Percentiles rank a stretch among this genome's conserved stretches.
These are phyloP conservation scores for Chrysaora quinquecirrha DNA, from an alignment of 30 jellyfish, hydroid and myxozoan genomes.

Conservation along the genomic window DNA sequence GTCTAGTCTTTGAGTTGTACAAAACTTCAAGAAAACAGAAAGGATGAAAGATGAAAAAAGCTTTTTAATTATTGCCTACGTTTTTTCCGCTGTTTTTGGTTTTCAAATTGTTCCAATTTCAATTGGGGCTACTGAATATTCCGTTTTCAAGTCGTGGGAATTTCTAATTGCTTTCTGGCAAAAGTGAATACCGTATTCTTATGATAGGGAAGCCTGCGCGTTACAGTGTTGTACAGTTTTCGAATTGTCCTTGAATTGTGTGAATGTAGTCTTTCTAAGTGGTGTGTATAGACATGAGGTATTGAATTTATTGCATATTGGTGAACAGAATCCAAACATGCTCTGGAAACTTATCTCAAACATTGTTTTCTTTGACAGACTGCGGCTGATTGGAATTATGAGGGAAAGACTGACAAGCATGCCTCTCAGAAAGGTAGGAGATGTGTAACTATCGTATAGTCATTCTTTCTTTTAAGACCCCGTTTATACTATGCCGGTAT, in stretches of 20 bases:
- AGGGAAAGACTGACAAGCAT: conserved; percentile 83
- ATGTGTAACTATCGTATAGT: not conserved
- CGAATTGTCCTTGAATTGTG: too few species aligned
- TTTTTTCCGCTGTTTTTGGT: too few species aligned
- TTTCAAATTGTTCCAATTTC: not conserved
- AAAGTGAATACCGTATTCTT: not conserved
- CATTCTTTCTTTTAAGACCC: too few species aligned
- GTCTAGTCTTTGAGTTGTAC: too few species aligned
- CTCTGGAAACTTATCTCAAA: not conserved
- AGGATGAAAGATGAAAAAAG: conserved; percentile 64
- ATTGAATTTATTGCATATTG: not conserved
- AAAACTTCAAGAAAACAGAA: too few species aligned
- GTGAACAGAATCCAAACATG: not conserved
- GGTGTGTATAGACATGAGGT: too few species aligned
- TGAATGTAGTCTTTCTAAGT: too few species aligned
- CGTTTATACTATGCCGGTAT: too few species aligned
- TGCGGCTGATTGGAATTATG: conserved; percentile 90
- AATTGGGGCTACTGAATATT: not conserved
- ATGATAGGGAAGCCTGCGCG: too few species aligned
- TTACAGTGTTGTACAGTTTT: too few species aligned
- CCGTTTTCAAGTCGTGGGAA: not conserved
- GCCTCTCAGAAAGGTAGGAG: conserved; percentile 72
- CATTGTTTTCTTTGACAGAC: conserved; percentile 45
- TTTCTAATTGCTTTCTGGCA: not conserved
- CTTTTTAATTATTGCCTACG: too few species aligned